phyloP scores from a whole-genome alignment of 1,140 invertebrate species.

The Drosophila mojavensis region DNA sequence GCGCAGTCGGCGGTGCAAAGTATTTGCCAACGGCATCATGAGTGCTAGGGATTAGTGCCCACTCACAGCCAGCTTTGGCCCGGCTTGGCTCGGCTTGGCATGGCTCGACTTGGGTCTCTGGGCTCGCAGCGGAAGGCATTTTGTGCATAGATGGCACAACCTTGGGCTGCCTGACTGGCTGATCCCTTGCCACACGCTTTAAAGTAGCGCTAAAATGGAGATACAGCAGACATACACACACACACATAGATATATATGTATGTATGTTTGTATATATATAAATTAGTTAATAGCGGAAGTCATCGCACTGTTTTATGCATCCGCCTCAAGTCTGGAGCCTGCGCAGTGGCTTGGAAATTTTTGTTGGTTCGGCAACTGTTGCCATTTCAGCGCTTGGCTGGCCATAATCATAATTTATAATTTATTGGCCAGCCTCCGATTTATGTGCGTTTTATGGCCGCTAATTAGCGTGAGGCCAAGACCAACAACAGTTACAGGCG shows the following conservation, averaged over 20 bases:
- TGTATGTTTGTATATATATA: constrained; percentile 17
- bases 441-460: constrained; percentile 79
- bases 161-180: constrained; percentile 52
- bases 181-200: constrained; percentile 49
- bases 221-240: constrained; percentile 8
- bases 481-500: constrained; percentile 9
- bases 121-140: constrained; percentile 34
- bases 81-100: constrained; percentile 5
- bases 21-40: constrained; percentile 79
- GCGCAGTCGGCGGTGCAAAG: constrained; percentile 81
- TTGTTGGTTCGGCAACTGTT: constrained; percentile 65
- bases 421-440: constrained; percentile 69
- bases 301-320: constrained; percentile 79
- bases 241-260: constrained; percentile 10
- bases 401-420: constrained; percentile 76
- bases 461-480: constrained; percentile 67
- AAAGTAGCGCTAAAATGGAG: constrained; percentile 49
- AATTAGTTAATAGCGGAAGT: constrained; percentile 83
- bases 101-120: constrained; percentile 21
- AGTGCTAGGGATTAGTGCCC: constrained; percentile 79
- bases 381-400: constrained; percentile 49
- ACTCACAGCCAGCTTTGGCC: constrained; percentile 50
- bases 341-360: constrained; percentile 74
- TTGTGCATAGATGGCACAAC: constrained; percentile 53
- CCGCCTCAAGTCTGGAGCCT: constrained; percentile 69